Evolutionary conservation across 2,113 vertebrate species (phyloP).

Genomic region (Pseudonaja textilis): DNA sequence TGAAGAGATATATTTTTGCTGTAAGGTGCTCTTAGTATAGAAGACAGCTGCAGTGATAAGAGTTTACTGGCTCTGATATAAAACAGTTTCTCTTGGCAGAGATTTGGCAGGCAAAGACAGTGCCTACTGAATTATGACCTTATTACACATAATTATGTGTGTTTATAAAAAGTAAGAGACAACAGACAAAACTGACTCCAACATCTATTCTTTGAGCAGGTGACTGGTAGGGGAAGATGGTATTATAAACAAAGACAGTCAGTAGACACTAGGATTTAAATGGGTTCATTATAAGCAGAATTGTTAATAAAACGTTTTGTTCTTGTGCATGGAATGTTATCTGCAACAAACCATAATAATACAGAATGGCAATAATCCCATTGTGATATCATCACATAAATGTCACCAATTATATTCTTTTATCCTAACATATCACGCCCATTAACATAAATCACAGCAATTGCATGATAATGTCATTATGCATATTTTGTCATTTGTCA

Average conservation of each 20-base stretch:
- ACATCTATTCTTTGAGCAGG: conserved; percentile 8
- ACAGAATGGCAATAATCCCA: neutral
- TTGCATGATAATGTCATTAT: neutral
- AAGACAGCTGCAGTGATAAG: neutral
- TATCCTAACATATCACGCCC: neutral
- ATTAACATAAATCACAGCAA: neutral
- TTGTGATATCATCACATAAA: neutral
- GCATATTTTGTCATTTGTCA: neutral
- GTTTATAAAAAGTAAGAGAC: conserved; percentile 3
- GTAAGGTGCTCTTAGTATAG: neutral
- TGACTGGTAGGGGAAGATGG: conserved; percentile 1
- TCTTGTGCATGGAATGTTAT: neutral
- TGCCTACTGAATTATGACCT: neutral
- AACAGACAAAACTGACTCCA: neutral
- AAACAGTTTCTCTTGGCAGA: neutral
- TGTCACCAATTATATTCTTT: neutral
- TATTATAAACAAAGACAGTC: neutral
- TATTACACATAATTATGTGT: neutral
- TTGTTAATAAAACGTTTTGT: conserved; percentile 3
- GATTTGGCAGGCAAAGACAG: neutral
- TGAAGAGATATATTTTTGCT: neutral
- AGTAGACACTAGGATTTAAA: conserved; percentile 13
- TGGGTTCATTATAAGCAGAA: conserved; percentile 12
- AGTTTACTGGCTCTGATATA: neutral
- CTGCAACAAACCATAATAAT: neutral